phyloP scores from a whole-genome alignment of 2,797 vertebrate species.

The Acipenser ruthenus region DNA sequence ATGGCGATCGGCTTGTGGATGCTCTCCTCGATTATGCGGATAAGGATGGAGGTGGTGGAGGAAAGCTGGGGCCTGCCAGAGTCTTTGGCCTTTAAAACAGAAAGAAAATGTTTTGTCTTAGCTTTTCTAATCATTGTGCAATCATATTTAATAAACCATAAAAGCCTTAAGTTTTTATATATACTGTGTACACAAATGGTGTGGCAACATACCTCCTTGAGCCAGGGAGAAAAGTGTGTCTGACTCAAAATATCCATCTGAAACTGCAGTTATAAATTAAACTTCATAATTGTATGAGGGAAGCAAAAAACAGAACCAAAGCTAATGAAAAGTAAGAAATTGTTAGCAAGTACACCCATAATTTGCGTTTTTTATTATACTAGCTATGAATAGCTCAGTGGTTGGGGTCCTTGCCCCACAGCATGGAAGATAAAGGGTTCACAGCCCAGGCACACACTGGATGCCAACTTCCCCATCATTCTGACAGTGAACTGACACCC shows the following conservation, averaged over 20 bases:
- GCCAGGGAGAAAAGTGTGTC: too few relatives aligned
- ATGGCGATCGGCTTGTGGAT: constrained; percentile 82
- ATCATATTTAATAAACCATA: too few relatives aligned
- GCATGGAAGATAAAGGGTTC: neutral
- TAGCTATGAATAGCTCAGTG: neutral
- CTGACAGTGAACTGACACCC: neutral
- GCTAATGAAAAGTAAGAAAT: too few relatives aligned
- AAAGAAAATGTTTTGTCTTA: neutral
- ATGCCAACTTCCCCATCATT: neutral
- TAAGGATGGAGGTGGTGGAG: constrained; percentile 66
- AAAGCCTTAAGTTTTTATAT: too few relatives aligned
- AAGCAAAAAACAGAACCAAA: too few relatives aligned
- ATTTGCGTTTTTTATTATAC: neutral
- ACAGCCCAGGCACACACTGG: neutral
- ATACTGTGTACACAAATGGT: too few relatives aligned
- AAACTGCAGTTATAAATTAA: too few relatives aligned
- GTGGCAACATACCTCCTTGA: too few relatives aligned
- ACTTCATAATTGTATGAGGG: too few relatives aligned
- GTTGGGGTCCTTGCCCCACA: neutral
- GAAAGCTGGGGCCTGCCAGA: constrained; percentile 81
- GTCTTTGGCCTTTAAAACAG: constrained; percentile 69
- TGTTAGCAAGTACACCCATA: neutral
- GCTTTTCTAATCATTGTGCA: too few relatives aligned
- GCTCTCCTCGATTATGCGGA: constrained; percentile 90
- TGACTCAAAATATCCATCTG: too few relatives aligned